Conservation (phyloP, 2,888 invertebrate genomes). For the Amiota mariae region DNA sequence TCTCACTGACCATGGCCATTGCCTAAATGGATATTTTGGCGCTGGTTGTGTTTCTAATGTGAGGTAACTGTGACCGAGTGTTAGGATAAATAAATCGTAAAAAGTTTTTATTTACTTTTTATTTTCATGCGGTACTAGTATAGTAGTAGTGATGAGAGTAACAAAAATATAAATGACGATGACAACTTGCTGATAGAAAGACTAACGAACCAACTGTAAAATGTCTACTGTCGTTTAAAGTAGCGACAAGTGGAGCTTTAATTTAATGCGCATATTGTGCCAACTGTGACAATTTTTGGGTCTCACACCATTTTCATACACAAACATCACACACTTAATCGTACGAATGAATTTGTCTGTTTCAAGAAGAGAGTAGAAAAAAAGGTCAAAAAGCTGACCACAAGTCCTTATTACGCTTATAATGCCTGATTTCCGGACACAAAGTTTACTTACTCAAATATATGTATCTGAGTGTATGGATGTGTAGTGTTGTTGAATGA, state of each 20-base stretch:
- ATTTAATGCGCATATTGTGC: too few species aligned
- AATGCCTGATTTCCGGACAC: slow-evolving; percentile 58
- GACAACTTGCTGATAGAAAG: slow-evolving; percentile 49
- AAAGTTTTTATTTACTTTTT: slow-evolving; percentile 67
- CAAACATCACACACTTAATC: slow-evolving; percentile 33
- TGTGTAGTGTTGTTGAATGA: slow-evolving; percentile 27
- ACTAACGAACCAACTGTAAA: neutral
- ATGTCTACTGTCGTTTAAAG: slow-evolving; percentile 9
- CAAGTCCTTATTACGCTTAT: slow-evolving; percentile 67
- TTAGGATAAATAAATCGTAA: slow-evolving; percentile 66
- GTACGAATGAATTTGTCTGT: slow-evolving; percentile 21
- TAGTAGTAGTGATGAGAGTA: slow-evolving; percentile 36
- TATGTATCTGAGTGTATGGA: slow-evolving; percentile 12
- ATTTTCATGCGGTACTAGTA: slow-evolving; percentile 55
- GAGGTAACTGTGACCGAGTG: neutral
- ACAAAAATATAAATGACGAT: slow-evolving; percentile 34
- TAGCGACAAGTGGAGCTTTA: neutral
- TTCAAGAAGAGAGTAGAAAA: slow-evolving; percentile 38
- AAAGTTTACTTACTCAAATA: neutral
- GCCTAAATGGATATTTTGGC: too few species aligned
- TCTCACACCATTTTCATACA: slow-evolving; percentile 20
- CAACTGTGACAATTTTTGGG: too few species aligned
- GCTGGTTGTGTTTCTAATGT: too few species aligned
- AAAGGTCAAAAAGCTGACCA: slow-evolving; percentile 62
- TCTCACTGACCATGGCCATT: too few species aligned